Conservation (phyloP, 2,797 vertebrate genomes). For the Orientallactaga sibirica region DNA sequence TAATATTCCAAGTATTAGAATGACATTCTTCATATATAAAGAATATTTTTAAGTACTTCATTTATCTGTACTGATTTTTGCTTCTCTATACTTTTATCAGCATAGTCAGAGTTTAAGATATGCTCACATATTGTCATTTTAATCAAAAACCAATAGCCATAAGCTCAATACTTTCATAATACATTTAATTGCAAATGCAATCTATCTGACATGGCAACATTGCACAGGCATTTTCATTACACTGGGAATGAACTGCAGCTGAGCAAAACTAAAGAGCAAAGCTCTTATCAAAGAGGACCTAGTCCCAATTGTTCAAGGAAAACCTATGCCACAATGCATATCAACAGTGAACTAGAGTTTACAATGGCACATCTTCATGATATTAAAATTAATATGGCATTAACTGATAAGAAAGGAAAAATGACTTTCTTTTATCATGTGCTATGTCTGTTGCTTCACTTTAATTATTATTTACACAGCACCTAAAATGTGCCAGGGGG, state of each 20-base stretch:
- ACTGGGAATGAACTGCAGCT: neutral
- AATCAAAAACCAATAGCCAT: neutral
- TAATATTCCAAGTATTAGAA: neutral
- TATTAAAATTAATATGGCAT: constrained; percentile 45
- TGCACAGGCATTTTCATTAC: neutral
- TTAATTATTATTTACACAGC: constrained; percentile 77
- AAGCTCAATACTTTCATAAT: neutral
- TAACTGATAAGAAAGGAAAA: constrained; percentile 70
- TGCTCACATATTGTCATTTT: neutral
- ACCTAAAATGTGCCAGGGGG: constrained; percentile 72
- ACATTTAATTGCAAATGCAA: constrained; percentile 13
- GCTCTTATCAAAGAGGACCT: neutral
- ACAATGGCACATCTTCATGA: constrained; percentile 66
- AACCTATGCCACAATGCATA: neutral
- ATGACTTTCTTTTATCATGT: constrained; percentile 47
- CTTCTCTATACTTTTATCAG: neutral
- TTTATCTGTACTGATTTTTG: neutral
- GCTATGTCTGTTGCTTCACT: constrained; percentile 52
- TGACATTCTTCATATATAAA: neutral
- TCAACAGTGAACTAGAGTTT: constrained; percentile 67
- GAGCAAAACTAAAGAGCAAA: neutral
- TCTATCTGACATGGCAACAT: neutral
- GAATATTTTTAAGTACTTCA: constrained; percentile 14
- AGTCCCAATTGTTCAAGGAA: neutral
- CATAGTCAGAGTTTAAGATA: neutral